Base-by-base conservation (phyloP, 2,113 vertebrate species). In the Eurystomus gularis region DNA sequence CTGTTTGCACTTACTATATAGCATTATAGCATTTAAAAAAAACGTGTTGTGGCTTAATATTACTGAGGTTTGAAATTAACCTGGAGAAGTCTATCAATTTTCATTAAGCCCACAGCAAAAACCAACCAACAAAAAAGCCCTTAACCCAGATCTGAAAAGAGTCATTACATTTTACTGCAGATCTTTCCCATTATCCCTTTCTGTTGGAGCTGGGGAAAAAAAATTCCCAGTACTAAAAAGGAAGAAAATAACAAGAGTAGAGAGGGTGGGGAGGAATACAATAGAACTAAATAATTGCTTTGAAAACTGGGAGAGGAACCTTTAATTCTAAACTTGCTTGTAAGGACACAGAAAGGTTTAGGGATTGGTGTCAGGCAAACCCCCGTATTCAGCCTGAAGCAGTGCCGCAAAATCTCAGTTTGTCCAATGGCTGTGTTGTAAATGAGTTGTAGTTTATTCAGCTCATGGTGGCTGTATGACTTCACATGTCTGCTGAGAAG, bases 311-410 rank as follows among this genome's bases (percentile, higher is more conserved):
- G 6, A 51, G 42, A 60, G 14, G 6, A 62, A 20, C 39, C 15
- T 64, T 33, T 39, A 35, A 7, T 82, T 57, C 1, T 2, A 24
- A 54, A 17, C 8, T 42, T 49, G 3, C 3, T 0, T 13, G 4
- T 61, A 48, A 70, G 9, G 21, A 7, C 7, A n/a, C 17, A 19
- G 2, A 11, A 28, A 58, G 2, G 2, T 61, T 62, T 29, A 17
- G 13, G 20, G 11, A 9, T 42, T 1, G 1, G 10, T 64, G 17
- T 17, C 15, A 42, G 51, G 35, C 19, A 46, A 42, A 51, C 42
- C 13, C 6, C 75, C 46, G 62, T 55, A 19, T 76, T 77, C 19
- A 9, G 2, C 46, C 26, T 52, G n/a, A 70, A 75, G 46, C 31
- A 28, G 2, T 5, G 31, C 11, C 4, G 20, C 31, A 6, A 11